Evolutionary conservation across 2,888 invertebrate species (phyloP), one percentile per base, ranked within the genome.

Genomic region (Euzetes globulus): DNA sequence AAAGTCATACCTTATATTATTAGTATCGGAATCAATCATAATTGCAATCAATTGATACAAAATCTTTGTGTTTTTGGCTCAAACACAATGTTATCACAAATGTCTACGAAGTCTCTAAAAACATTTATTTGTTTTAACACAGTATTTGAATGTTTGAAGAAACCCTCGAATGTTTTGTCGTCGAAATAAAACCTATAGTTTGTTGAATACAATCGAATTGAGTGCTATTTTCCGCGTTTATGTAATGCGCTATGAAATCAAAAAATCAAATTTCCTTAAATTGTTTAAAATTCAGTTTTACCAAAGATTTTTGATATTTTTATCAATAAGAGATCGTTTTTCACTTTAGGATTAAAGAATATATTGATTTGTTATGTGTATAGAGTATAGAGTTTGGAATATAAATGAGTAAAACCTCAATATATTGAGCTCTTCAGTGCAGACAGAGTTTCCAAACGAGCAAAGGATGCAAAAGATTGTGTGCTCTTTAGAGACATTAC

Each of bases 11-110:
- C 63, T 65, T 29, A 65, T 65, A 37, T 65, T 65, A 65, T 65
- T 65, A 37, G 63, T 65, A 65, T 65, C 63, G 63, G 37, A 65
- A 37, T 65, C 63, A 65, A 65, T 65, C 63, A 65, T 65, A 29
- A 29, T 27, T 27, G 15, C 13, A 27, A 17, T 29, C 60, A 60
- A 60, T 60, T 60, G 11, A 29, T 33, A 33, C 60, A 60, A 60
- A 33, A 29, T 27, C 6, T 27, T 27, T 29, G 9, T 22, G n/a
- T 9, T 55, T 55, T 25, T 55, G 52, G n/a, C 17, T 7, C 27
- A 25, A n/a, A 58, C 5, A 27, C 19, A 27, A 27, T 58, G 25
- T 58, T 27, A 15, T 58, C 27, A 58, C 13, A 25, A 58, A 11
- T 55, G 13, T 55, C 27, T 27, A 58, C 27, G 13, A 9, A 17